Evolutionary conservation across 2,888 invertebrate genomes (phyloP), one percentile per base, ranked within the genome.

Genomic region (Smittia aterrima): DNA sequence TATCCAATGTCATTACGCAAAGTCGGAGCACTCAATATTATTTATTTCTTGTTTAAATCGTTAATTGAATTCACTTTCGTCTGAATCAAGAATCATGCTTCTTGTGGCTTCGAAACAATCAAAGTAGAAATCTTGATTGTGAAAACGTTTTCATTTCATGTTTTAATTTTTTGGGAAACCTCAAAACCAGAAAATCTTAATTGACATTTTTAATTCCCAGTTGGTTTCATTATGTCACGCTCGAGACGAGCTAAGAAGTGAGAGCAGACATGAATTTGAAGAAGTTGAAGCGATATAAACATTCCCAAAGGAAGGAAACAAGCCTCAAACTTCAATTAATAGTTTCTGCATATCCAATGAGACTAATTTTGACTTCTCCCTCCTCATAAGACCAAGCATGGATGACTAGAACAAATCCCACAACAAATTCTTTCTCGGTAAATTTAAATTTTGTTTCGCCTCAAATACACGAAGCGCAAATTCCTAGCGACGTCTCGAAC

Each of bases 311-410:
- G 40, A 40, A 67, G 68, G 68, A 68, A 68, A 16, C 25, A 68
- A 41, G 68, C 32, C 47, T 68, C 68, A 68, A 41, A 68, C 68
- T 32, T 9, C 22, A 68, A 68, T 68, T 68, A 68, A 68, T 68
- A 68, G 68, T 68, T 68, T 68, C 68, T 68, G 68, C 47, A 68
- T 68, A 68, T 68, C 68, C 68, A 68, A 68, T 68, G 68, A 68
- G 25, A 64, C n/a, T 47, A 47, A 47, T 47, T 47, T 47, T n/a
- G 47, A 13, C 11, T 47, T 32, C 16, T 47, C 47, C 47, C 47
- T 47, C 16, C 47, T 47, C 47, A 38, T 38, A 9, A 7, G 4
- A 9, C 38, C 9, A 47, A n/a, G 47, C 16, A 2, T 11, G 4
- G 32, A 32, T 9, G 32, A 32, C 32, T 32, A 32, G 32, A 32